Conservation (phyloP, 1,140 invertebrate species). For the Medauroidea extradentata region DNA sequence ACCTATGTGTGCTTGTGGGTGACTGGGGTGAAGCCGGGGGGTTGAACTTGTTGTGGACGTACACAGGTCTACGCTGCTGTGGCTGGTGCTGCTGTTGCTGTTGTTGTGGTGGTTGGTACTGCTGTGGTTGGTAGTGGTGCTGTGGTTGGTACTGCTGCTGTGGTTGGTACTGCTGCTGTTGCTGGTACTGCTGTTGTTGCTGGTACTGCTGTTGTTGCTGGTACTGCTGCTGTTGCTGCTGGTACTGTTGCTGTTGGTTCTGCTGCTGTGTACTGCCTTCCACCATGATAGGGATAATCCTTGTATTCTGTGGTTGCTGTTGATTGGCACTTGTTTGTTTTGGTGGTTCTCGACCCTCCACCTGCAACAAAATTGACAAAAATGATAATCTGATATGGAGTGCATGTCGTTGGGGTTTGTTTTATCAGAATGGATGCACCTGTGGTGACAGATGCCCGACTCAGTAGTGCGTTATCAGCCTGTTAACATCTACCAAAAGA, state of each 20-base stretch:
- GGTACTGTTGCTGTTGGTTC: constrained; percentile 21
- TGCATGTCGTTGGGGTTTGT: too few species aligned
- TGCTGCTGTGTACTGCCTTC: constrained; percentile 35
- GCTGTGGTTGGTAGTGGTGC: constrained; percentile 21
- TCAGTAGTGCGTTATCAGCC: too few species aligned
- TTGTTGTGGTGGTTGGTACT: constrained; percentile 10
- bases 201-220: constrained; percentile 26
- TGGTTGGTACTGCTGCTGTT: constrained; percentile 9
- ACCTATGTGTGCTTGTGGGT: too few species aligned
- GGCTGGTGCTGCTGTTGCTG: constrained; percentile 16
- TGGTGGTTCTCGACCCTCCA: background rate
- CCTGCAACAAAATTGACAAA: too few species aligned
- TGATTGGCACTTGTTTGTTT: constrained; percentile 3
- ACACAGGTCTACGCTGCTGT: constrained; percentile 28
- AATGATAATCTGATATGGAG: too few species aligned
- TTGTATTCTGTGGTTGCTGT: constrained; percentile 19
- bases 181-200: constrained; percentile 24
- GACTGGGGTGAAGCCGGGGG: constrained; percentile 16
- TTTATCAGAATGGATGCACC: too few species aligned
- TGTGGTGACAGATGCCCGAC: too few species aligned
- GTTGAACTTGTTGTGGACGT: constrained; percentile 25
- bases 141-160: constrained; percentile 19
- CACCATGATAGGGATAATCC: constrained; percentile 49
- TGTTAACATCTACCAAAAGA: too few species aligned
- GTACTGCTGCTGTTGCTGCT: constrained; percentile 23